Evolutionary conservation across 2,888 invertebrate genomes (phyloP).

Genomic region (Pseudococcus longispinus): DNA sequence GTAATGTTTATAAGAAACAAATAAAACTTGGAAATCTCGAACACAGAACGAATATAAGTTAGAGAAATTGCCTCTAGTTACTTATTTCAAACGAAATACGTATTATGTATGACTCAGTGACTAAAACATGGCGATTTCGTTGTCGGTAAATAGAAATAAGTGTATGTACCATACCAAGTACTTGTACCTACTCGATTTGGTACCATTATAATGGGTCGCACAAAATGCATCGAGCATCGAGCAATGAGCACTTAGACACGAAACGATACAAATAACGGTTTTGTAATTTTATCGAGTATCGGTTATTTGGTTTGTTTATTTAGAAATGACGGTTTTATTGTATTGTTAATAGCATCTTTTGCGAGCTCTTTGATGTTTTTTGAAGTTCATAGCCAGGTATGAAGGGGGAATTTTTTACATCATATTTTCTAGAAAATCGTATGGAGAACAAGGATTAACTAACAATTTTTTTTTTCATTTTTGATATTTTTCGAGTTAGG

Average conservation of each 20-base stretch:
- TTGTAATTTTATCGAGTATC: background rate
- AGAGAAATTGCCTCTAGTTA: background rate
- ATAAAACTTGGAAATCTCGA: background rate
- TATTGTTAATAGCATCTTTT: background rate
- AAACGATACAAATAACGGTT: background rate
- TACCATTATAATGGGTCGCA: background rate
- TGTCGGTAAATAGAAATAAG: background rate
- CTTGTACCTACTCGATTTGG: background rate
- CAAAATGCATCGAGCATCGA: background rate
- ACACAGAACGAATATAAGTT: background rate
- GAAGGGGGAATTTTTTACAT: too few relatives aligned
- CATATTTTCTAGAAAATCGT: too few relatives aligned
- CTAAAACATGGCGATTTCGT: background rate
- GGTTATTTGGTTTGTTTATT: background rate
- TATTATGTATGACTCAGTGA: background rate
- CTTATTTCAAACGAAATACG: background rate
- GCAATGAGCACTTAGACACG: background rate
- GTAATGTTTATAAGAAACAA: background rate
- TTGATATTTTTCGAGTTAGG: too few relatives aligned
- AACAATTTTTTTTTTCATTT: too few relatives aligned
- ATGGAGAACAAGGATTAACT: too few relatives aligned
- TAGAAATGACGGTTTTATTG: constrained; percentile 4
- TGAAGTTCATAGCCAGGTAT: too few relatives aligned
- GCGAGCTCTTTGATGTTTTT: background rate
- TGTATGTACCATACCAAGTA: background rate